phyloP scores from a whole-genome alignment of 2,797 vertebrate species.

The Meriones psammophilus region DNA sequence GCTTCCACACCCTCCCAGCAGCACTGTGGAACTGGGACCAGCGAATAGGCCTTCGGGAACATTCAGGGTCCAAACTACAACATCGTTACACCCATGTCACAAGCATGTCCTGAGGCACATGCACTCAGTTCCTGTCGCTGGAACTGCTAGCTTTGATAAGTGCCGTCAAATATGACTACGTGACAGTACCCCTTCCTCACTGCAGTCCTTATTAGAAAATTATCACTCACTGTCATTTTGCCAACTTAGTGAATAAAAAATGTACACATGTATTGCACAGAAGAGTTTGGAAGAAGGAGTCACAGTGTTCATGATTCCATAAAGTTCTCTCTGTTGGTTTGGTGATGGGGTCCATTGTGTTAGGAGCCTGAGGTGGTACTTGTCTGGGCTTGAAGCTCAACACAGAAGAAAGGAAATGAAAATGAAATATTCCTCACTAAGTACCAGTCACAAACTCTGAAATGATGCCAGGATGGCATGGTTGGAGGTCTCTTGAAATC shows the following conservation, averaged over 20 bases:
- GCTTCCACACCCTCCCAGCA: neutral
- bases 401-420: constrained; percentile 29
- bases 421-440: neutral
- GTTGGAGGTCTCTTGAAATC: constrained; percentile 57
- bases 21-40: neutral
- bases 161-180: neutral
- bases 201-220: neutral
- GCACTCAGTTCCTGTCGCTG: neutral
- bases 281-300: neutral
- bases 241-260: neutral
- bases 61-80: neutral
- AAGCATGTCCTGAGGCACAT: neutral
- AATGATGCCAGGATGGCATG: neutral
- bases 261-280: neutral
- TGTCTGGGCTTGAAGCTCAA: constrained; percentile 15
- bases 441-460: constrained; percentile 8
- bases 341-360: neutral
- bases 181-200: neutral
- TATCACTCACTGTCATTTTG: constrained; percentile 28
- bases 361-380: neutral
- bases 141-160: neutral
- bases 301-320: neutral
- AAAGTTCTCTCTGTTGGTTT: neutral
- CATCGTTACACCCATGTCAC: neutral
- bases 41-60: neutral